Percentiles rank a stretch among this genome's conserved stretches.
These are phyloP conservation scores for Polypedilum vanderplanki DNA, from an alignment of 1,140 invertebrate species.

Conservation along the genomic window DNA sequence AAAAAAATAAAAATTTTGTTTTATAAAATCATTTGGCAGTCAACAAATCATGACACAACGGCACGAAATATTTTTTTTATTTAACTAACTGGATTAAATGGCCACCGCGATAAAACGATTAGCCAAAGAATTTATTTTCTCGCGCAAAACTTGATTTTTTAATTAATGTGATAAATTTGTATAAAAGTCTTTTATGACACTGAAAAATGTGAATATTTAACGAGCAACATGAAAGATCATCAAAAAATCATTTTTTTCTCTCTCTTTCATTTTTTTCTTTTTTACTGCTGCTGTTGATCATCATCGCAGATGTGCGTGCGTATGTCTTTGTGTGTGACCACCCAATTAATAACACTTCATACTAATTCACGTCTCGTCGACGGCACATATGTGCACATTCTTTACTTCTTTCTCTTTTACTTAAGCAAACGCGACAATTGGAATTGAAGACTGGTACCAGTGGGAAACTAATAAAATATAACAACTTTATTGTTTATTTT, in stretches of 20 bases:
- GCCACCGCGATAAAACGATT: not conserved
- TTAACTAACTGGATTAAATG: not conserved
- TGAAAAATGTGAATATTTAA: slow-evolving; percentile 20
- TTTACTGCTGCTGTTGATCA: not conserved
- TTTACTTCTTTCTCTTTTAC: not conserved
- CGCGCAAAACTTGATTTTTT: not conserved
- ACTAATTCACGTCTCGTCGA: slow-evolving; percentile 20
- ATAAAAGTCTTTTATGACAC: not conserved
- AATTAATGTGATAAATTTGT: slow-evolving; percentile 15
- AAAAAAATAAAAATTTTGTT: not conserved
- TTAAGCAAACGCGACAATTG: no score
- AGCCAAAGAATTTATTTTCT: not conserved
- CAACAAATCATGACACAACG: not conserved
- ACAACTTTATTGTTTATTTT: no score
- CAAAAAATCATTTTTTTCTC: not conserved
- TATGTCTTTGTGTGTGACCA: slow-evolving; percentile 12
- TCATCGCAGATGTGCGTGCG: not conserved
- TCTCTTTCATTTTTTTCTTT: not conserved
- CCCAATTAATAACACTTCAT: slow-evolving; percentile 16
- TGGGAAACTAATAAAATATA: no score
- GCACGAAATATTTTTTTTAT: not conserved
- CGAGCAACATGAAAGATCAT: not conserved
- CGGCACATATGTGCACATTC: not conserved
- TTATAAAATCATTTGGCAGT: not conserved
- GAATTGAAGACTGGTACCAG: no score